Evolutionary conservation across 1,140 invertebrate species (phyloP).

Genomic region (Halotydeus destructor): DNA sequence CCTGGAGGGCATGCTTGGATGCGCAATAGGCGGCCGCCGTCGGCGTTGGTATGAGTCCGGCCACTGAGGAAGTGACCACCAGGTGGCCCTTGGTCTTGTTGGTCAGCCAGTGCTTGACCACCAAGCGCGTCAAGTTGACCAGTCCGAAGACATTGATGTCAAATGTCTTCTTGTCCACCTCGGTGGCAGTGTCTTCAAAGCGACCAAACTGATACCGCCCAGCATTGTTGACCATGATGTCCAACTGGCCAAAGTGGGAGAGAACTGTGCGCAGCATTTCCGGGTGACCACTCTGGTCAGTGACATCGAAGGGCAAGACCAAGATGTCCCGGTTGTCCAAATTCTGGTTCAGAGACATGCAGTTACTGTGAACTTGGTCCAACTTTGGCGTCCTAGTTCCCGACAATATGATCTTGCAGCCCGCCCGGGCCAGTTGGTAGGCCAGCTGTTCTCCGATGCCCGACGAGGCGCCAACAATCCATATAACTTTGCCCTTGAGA

Average conservation of each 20-base stretch:
- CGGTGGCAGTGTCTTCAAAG: conserved; percentile 49
- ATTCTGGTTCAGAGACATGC: conserved; percentile 38
- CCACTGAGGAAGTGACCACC: conserved; percentile 47
- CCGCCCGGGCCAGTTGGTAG: conserved; percentile 41
- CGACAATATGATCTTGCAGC: conserved; percentile 48
- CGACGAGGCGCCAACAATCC: conserved; percentile 71
- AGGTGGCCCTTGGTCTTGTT: conserved; percentile 34
- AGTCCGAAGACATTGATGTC: conserved; percentile 58
- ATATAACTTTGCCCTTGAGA: conserved; percentile 40
- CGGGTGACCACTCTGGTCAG: conserved; percentile 37
- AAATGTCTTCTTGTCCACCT: conserved; percentile 53
- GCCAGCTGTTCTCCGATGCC: conserved; percentile 63
- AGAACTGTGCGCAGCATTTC: conserved; percentile 38
- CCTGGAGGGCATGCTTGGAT: conserved; percentile 54
- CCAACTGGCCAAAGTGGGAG: conserved; percentile 48
- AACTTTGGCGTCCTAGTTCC: conserved; percentile 47
- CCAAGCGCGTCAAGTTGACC: conserved; percentile 43
- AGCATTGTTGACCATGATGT: conserved; percentile 60
- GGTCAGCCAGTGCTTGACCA: conserved; percentile 39
- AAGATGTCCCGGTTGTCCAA: conserved; percentile 23
- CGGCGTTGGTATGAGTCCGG: conserved; percentile 42
- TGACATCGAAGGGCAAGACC: conserved; percentile 15
- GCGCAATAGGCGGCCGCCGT: conserved; percentile 53
- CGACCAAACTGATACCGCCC: conserved; percentile 52
- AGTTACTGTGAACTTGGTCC: conserved; percentile 44